phyloP scores from a whole-genome alignment of 2,113 vertebrate species.

The Hiodon tergisus region DNA sequence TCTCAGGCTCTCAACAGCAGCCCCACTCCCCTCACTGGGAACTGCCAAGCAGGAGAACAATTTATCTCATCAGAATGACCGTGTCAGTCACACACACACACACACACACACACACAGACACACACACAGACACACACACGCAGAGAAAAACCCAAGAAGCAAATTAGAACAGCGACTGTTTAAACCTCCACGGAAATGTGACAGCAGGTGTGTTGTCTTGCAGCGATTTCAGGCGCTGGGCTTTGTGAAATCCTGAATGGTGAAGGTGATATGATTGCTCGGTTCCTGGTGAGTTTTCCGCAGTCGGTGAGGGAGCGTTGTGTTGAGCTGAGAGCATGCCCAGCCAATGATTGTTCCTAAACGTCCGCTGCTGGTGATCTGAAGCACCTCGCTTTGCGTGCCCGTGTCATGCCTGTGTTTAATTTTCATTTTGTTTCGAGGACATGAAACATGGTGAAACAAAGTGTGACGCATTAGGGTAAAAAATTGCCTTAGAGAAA shows the following conservation, averaged over 20 bases:
- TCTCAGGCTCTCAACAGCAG: too few species aligned
- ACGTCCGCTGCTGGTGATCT: not conserved
- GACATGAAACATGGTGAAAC: conserved; percentile 4
- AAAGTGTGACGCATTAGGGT: not conserved
- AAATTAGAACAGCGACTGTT: not conserved
- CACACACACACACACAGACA: not conserved
- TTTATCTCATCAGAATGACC: too few species aligned
- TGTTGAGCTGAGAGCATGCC: not conserved
- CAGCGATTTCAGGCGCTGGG: not conserved
- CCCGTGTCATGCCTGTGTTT: not conserved
- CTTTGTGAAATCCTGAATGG: not conserved
- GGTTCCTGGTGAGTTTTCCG: not conserved
- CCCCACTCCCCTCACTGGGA: too few species aligned
- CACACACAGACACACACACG: not conserved
- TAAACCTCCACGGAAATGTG: conserved; percentile 1
- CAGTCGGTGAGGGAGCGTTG: not conserved
- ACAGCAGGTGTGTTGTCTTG: not conserved
- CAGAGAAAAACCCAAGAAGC: not conserved
- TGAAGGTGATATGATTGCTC: conserved; percentile 14
- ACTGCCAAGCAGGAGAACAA: too few species aligned
- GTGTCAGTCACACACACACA: not conserved
- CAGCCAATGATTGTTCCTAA: not conserved
- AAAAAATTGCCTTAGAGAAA: not conserved
- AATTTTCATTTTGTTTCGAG: not conserved
- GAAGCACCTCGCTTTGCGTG: not conserved